These are phyloP conservation scores for Orientallactaga sibirica DNA, from an alignment of 2,797 vertebrate genomes.

Conservation along the genomic window DNA sequence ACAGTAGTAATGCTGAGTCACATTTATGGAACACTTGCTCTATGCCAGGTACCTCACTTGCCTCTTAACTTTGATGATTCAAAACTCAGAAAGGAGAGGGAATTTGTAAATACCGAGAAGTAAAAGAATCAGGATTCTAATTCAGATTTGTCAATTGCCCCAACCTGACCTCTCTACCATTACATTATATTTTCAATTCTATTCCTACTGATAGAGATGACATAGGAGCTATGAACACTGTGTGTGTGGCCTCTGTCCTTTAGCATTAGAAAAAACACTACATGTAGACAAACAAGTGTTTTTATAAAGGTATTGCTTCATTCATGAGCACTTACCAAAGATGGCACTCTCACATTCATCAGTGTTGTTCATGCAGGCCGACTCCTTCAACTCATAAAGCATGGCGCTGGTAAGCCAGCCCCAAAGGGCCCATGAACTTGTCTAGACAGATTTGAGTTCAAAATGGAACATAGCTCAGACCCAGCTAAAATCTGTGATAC, in stretches of 20 bases:
- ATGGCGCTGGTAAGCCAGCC: background rate
- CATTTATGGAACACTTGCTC: background rate
- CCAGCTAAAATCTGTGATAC: constrained; percentile 33
- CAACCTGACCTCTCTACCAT: background rate
- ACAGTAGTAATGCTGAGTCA: background rate
- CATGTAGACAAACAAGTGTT: background rate
- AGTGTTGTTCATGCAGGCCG: background rate
- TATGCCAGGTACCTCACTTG: background rate
- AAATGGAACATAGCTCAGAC: background rate
- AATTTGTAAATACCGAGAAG: background rate
- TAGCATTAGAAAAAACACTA: background rate
- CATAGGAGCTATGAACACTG: background rate
- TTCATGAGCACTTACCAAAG: background rate
- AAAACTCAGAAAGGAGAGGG: background rate
- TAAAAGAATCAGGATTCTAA: background rate
- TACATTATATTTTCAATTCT: background rate
- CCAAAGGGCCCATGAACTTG: background rate
- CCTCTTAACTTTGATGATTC: constrained; percentile 6
- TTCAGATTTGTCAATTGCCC: background rate
- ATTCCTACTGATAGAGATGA: background rate
- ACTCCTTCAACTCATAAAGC: background rate
- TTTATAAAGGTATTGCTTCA: background rate
- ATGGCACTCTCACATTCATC: background rate
- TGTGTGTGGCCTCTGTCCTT: background rate
- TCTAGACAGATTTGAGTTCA: constrained; percentile 1